Evolutionary conservation across 2,888 invertebrate genomes (phyloP).

Genomic region (Ectobius pallidus): DNA sequence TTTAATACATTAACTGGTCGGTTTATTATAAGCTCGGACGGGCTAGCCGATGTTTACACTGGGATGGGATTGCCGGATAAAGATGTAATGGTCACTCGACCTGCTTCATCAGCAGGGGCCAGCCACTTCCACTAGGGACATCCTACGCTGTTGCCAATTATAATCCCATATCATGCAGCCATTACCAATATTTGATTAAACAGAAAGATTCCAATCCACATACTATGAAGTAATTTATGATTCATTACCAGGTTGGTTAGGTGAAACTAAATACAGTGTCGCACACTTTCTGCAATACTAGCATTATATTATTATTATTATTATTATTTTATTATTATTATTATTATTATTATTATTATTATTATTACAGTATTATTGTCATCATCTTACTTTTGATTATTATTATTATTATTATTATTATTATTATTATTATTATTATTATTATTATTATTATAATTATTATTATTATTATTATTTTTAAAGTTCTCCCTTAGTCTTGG

Average conservation of each 20-base stretch:
- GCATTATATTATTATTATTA: neutral
- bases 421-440: neutral
- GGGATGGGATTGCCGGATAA: slow-evolving; percentile 10
- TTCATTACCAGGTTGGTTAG: too few species aligned
- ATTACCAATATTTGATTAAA: too few species aligned
- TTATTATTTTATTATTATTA: neutral
- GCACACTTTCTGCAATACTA: too few species aligned
- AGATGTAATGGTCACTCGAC: slow-evolving; percentile 13
- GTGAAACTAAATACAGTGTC: too few species aligned
- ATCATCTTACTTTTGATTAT: neutral
- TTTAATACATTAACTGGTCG: slow-evolving; percentile 21
- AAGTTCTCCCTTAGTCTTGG: too few species aligned
- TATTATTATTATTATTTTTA: neutral
- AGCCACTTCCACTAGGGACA: too few species aligned
- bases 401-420: neutral
- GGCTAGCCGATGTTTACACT: neutral
- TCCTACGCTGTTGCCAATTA: too few species aligned
- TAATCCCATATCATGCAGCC: too few species aligned
- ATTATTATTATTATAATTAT: neutral
- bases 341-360: neutral
- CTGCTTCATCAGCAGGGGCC: too few species aligned
- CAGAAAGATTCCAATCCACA: too few species aligned
- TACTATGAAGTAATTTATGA: too few species aligned
- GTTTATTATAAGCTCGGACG: neutral
- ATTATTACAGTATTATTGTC: neutral